Evolutionary conservation across 2,797 vertebrate genomes (phyloP), one percentile per base, ranked within the genome.

Genomic region (Cyprinella venusta): DNA sequence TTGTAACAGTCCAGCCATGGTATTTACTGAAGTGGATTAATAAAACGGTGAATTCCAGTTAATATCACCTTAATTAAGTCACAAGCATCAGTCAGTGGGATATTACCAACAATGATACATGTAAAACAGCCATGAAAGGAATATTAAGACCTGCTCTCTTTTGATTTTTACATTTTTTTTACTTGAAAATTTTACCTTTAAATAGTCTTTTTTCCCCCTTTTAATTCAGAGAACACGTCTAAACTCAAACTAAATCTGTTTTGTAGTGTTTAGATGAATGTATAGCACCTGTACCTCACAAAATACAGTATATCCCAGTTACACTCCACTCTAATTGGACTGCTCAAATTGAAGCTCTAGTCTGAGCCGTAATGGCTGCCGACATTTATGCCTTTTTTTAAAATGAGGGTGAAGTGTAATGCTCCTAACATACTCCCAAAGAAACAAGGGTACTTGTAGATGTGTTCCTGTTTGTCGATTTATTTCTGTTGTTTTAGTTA

Each of bases 401-500:
- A 59, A 24, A 65, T 87, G 88, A 90, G 91, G 81, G 88, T 89
- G 83, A 88, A 91, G 89, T 93, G 91, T 93, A 91, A 92, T 88
- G 87, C 87, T 72, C 71, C 71, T 81, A 88, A 91, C 86, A 77
- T 71, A 84, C 82, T 81, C 75, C 76, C 83, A 85, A 85, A 79
- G 69, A 88, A 90, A 76, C 56, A 87, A 94, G 90, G 92, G 89
- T 94, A 89, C 93, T 87, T 93, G 89, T 94, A 94, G 91, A 93
- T 89, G 94, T 95, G 92, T 94, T 94, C 92, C 91, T 94, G 94
- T 95, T 93, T 95, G 92, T 95, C 93, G 89, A 88, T 94, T 95
- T 95, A 94, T 91, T 91, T 90, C 71, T 94, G 93, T 93, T 96
- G 92, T 96, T 92, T 95, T 93, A 93, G 90, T 94, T 94, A 91